Evolutionary conservation across 2,888 invertebrate species (phyloP), one percentile per base, ranked within the genome.

Genomic region (Tenodera sinensis): DNA sequence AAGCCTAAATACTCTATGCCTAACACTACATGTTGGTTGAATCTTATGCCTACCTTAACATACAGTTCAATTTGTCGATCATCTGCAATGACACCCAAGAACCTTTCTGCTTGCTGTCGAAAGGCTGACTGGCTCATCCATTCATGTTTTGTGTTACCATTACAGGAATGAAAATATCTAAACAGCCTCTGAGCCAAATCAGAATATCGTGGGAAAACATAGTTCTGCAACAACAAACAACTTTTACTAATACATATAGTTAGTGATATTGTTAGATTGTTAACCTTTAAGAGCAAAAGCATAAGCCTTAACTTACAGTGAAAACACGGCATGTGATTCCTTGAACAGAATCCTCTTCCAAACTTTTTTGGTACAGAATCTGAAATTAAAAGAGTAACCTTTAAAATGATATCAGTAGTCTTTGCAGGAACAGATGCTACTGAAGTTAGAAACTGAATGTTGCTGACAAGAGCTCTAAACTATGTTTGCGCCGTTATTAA

Each of bases 151-250:
- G 95, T 95, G 91, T 95, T 95, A 90, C 95, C 95, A 91, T 95
- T 95, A 8, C 95, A 94, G 34, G 92, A 92, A 92, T 95, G 96
- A 91, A 97, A 94, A 92, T 96, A 95, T 89, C 93, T 93, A 93
- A 95, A 97, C 90, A 97, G 94, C 91, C 96, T 95, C 27, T 95
- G 94, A 1, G 96, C 97, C 91, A 97, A 94, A 91, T 96, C 95
- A 3, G 95, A 95, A 93, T 97, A 97, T 92, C 95, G 95, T n/a
- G 97, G 97, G 93, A 97, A 97, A 91, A 98, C 94, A 93, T 96
- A 96, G 91, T 95, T 95, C 96, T 96, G 94, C 84, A 93, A 93
- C 91, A 89, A 91, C 91, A 89, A 89, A 54, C 81, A 87, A 87
- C 82, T 87, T 34, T 86, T 81, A 86, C 86, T 81, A 86, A 54